A percentile compares a stretch with the other conserved stretches of the same genome.
These are phyloP conservation scores for Centrocercus urophasianus DNA, from an alignment of 2,113 vertebrate genomes.

Conservation along the genomic window DNA sequence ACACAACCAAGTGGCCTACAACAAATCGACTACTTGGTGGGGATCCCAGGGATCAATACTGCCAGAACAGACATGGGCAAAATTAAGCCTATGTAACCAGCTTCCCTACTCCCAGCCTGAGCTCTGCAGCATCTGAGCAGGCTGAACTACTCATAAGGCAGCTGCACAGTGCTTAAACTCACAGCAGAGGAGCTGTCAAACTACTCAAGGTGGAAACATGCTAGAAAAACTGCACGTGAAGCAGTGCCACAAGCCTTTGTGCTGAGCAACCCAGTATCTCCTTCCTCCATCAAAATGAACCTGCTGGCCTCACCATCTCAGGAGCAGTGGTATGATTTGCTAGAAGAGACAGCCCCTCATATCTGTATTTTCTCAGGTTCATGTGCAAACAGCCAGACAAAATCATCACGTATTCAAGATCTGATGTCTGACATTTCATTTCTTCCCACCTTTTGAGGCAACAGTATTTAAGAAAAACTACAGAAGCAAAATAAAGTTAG, in stretches of 20 bases:
- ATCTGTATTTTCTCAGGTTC: fast-evolving
- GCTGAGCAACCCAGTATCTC: fast-evolving
- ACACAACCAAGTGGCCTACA: background rate
- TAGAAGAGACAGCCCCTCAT: background rate
- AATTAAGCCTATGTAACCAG: background rate
- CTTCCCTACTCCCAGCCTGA: background rate
- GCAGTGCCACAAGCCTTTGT: background rate
- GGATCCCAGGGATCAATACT: background rate
- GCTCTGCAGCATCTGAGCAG: background rate
- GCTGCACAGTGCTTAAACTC: background rate
- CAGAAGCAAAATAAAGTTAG: background rate
- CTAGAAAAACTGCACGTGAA: background rate
- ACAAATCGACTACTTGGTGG: background rate
- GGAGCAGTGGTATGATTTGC: too few species aligned
- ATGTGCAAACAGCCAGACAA: background rate
- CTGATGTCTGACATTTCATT: background rate
- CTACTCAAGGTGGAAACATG: background rate
- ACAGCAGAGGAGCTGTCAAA: background rate
- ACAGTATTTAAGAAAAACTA: background rate
- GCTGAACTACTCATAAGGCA: background rate
- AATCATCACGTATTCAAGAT: background rate
- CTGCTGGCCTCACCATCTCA: background rate
- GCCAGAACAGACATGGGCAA: background rate
- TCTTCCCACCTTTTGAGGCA: background rate
- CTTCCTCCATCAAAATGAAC: background rate